Conservation (phyloP, 2,888 invertebrate species). For the Lypha dubia region DNA sequence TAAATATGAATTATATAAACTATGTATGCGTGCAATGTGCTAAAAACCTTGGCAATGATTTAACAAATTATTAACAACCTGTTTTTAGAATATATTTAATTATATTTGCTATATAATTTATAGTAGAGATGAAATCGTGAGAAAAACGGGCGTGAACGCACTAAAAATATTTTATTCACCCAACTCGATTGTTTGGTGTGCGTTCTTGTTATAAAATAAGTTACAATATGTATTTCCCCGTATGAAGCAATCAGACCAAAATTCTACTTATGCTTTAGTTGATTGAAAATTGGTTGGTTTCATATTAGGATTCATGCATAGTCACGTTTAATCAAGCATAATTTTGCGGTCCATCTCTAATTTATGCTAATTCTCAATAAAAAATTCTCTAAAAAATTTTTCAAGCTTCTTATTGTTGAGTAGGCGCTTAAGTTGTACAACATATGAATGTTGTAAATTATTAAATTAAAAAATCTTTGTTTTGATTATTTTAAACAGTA, state of each 20-base stretch:
- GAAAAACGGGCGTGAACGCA: not conserved
- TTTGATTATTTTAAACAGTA: not conserved
- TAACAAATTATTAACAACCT: not conserved
- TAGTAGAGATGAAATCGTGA: not conserved
- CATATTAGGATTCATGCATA: too few species aligned
- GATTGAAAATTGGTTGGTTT: too few species aligned
- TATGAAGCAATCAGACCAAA: too few species aligned
- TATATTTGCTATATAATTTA: not conserved
- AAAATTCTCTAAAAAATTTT: conserved; percentile 4
- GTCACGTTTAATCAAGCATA: not conserved
- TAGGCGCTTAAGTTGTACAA: conserved; percentile 5
- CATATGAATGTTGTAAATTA: not conserved
- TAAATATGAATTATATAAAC: not conserved
- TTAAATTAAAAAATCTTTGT: not conserved
- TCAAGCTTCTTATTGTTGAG: not conserved
- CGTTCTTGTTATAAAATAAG: too few species aligned
- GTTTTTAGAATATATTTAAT: conserved; percentile 12
- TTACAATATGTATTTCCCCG: too few species aligned
- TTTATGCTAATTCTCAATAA: not conserved
- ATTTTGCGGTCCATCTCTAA: not conserved
- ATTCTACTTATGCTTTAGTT: too few species aligned
- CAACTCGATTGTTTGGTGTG: too few species aligned
- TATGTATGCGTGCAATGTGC: too few species aligned
- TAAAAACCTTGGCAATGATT: conserved; percentile 45
- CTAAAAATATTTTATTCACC: too few species aligned